Percentiles rank a stretch among this genome's conserved stretches.
Conservation (phyloP, 2,113 vertebrate species). For the Podarcis muralis region DNA sequence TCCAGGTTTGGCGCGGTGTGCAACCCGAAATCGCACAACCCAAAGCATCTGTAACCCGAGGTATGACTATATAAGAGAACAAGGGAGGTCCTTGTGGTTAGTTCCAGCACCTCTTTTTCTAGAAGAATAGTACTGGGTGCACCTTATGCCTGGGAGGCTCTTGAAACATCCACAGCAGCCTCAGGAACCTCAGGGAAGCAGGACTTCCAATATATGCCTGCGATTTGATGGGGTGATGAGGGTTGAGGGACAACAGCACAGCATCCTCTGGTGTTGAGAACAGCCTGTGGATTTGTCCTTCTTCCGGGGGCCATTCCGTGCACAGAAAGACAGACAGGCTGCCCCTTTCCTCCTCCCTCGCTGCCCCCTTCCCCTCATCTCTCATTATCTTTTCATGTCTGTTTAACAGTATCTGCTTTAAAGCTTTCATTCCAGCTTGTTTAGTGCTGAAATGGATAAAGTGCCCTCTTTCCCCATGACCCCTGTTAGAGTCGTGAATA, state of each 20-base stretch:
- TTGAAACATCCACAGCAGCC: background rate
- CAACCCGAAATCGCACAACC: no score
- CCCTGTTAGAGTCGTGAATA: slow-evolving; percentile 49
- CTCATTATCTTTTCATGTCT: slow-evolving; percentile 54
- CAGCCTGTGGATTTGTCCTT: background rate
- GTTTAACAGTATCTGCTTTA: slow-evolving; percentile 37
- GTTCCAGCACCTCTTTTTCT: no score
- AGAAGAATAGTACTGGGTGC: no score
- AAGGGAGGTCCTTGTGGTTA: no score
- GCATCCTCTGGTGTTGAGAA: background rate
- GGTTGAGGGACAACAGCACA: background rate
- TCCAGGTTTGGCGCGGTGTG: no score
- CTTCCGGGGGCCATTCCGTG: background rate
- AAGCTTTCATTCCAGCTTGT: slow-evolving; percentile 45
- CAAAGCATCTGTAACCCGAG: no score
- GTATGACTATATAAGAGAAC: no score
- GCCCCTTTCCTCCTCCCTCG: background rate
- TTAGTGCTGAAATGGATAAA: slow-evolving; percentile 44
- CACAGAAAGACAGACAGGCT: no score
- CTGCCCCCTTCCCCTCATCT: background rate
- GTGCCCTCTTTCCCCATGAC: slow-evolving; percentile 44
- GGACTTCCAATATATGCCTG: background rate
- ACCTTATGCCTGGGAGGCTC: background rate
- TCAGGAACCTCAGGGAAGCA: background rate
- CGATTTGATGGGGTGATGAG: background rate